Evolutionary conservation across 2,888 invertebrate genomes (phyloP), one percentile per base, ranked within the genome.

Genomic region (Isotomurus palustris): DNA sequence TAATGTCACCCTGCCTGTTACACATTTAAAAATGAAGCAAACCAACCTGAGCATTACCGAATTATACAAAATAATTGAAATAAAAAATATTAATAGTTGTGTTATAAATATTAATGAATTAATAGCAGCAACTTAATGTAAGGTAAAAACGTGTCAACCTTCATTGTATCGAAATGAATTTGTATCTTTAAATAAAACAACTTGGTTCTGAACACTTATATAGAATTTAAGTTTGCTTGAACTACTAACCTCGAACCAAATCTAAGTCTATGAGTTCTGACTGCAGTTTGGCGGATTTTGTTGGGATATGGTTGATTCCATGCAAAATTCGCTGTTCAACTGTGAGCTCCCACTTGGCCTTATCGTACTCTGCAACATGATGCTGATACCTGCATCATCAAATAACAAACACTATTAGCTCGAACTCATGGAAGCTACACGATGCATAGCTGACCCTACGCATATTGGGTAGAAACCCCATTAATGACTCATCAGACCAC

Each of bases 361-460:
- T 94, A 79, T 96, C 95, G 78, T 95, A 94, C 25, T 90, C 89
- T 73, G 94, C 93, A 77, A 96, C 95, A 82, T 93, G 91, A 76
- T 89, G 89, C 76, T 92, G 91, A 80, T 92, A 92, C 89, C 92
- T 91, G 69, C 17, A 73, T 72, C 32, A 24, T 47, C 28, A 53
- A 48, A 17, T 3, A 21, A 28, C 14, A 29, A 2, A 3, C 21
- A 48, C n/a, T 48, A 48, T 27, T 28, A 27, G 27, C 10, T 48
- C n/a, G 28, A 28, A 6, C 28, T 3, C 28, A 28, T 14, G 28
- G 6, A 6, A 40, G 6, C 10, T n/a, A 17, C 27, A 25, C 5
- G n/a, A 6, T n/a, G 14, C 24, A 17, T 27, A 28, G 48, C 10
- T 44, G 22, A 28, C n/a, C 8, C 10, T 27, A 19, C 24, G 28